Base-by-base conservation (phyloP, 2,113 vertebrate species). In the Perccottus glenii region DNA sequence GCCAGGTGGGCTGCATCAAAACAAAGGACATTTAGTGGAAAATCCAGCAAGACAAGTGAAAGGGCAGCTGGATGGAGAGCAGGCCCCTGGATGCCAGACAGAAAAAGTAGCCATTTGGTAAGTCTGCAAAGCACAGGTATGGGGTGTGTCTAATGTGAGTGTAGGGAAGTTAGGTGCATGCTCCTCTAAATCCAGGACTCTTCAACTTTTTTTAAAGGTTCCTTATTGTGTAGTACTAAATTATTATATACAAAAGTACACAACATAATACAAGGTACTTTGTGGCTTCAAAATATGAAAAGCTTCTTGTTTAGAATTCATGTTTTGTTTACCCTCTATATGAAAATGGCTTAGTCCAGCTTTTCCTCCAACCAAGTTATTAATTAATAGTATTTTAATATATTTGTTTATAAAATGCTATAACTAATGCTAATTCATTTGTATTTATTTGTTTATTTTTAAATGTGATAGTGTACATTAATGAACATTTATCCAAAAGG, bases 1-100 rank as follows among this genome's bases (percentile, higher is more conserved):
- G 45, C 73, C 70, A 66, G 66, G 69, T 81, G 82, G 63, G 60
- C 44, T 42, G 36, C 11, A 67, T 59, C n/a, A 73, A 55, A 82
- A 83, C 63, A 81, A 68, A 77, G 58, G 52, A 76, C 46, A 65
- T 60, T 66, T 32, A 62, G 69, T 57, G 49, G 40, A 49, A 72
- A 65, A 46, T 15, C 7, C 35, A 74, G 63, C 5, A 8, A 64
- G 69, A 71, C 52, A 61, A 60, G 50, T 5, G 44, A 63, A 35
- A 64, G 48, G 33, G 27, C 43, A 52, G 40, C 63, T 1, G 15
- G 62, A 53, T 46, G 11, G 50, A 45, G 33, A 42, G 59, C 8
- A n/a, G 12, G 52, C 44, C 55, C 51, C 64, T 57, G 56, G 52
- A 14, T 9, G 33, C 33, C 52, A 55, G 33, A 55, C 52, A 38